Evolutionary conservation across 2,113 vertebrate species (phyloP).

Genomic region (Polypterus senegalus): DNA sequence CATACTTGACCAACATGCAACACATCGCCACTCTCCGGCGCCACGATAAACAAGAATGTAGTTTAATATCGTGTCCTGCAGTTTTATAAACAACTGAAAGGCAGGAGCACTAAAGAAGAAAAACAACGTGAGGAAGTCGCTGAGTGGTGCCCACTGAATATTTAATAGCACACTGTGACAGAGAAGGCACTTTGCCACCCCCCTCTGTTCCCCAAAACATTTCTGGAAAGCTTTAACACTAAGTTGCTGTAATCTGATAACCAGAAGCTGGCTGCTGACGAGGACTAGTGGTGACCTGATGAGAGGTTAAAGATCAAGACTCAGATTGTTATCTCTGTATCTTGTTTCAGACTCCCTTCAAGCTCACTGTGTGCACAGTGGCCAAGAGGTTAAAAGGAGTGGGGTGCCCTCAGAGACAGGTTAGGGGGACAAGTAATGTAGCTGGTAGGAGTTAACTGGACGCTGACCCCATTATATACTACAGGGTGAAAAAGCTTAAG

Average conservation of each 20-base stretch:
- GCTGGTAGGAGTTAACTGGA: conserved; percentile 34
- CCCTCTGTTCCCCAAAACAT: neutral
- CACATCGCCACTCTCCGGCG: too few species aligned
- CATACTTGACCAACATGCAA: too few species aligned
- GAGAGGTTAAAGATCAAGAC: conserved; percentile 55
- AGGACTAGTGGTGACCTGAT: conserved; percentile 42
- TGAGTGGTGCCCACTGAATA: neutral
- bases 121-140: neutral
- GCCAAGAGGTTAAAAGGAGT: neutral
- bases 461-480: conserved; percentile 27
- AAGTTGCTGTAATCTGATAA: conserved; percentile 38
- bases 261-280: conserved; percentile 37
- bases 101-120: neutral
- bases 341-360: conserved; percentile 48
- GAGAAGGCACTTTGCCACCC: neutral
- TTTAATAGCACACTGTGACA: conserved; percentile 2
- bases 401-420: conserved; percentile 9
- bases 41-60: too few species aligned
- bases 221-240: conserved; percentile 7
- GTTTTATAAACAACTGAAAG: conserved; percentile 5
- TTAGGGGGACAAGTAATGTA: conserved; percentile 29
- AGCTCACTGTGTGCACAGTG: conserved; percentile 16
- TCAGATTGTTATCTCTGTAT: conserved; percentile 58
- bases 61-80: neutral
- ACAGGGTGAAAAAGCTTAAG: conserved; percentile 19